phyloP scores from a whole-genome alignment of 1,140 invertebrate genomes.

The Nylanderia fulva region DNA sequence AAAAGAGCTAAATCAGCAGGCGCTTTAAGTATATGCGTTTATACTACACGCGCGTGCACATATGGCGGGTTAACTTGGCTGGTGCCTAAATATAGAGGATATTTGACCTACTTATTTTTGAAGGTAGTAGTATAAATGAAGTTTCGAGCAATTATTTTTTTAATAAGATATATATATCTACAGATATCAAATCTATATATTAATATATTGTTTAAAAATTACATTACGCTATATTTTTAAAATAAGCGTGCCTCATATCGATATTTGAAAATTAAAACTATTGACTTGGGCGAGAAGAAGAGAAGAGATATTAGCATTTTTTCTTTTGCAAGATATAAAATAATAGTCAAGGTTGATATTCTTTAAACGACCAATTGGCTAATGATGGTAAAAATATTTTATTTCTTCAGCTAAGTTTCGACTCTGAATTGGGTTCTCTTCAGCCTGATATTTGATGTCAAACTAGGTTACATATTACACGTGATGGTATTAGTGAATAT shows the following conservation, averaged over 20 bases:
- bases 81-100: conserved; percentile 62
- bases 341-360: too few relatives aligned
- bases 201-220: neutral
- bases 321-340: neutral
- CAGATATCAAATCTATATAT: neutral
- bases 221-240: neutral
- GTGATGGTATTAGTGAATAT: too few relatives aligned
- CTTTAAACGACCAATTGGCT: too few relatives aligned
- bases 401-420: too few relatives aligned
- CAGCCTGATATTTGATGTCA: too few relatives aligned
- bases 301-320: neutral
- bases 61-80: conserved; percentile 20
- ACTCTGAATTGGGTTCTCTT: too few relatives aligned
- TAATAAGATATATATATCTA: neutral
- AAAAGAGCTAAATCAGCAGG: conserved; percentile 36
- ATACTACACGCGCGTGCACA: conserved; percentile 18
- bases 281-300: neutral
- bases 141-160: conserved; percentile 30
- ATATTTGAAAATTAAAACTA: neutral
- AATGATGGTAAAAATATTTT: too few relatives aligned
- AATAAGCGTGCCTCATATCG: neutral
- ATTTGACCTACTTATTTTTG: conserved; percentile 42
- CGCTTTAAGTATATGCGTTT: conserved; percentile 50
- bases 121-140: conserved; percentile 24
- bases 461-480: too few relatives aligned